Conservation (phyloP, 2,797 vertebrate genomes). For the Ceyx erithaca region DNA sequence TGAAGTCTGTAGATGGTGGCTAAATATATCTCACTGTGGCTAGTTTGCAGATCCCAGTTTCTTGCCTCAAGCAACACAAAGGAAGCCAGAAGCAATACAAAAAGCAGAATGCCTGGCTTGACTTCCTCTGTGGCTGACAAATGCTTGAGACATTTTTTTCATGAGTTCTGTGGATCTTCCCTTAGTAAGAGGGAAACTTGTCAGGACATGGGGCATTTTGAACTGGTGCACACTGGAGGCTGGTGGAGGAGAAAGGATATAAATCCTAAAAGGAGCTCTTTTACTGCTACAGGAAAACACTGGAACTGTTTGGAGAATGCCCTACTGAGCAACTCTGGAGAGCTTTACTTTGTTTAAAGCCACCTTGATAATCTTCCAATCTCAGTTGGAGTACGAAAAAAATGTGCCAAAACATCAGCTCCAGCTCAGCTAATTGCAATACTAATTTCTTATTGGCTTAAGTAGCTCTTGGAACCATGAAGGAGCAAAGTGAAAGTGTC, state of each 20-base stretch:
- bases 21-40: slow-evolving; percentile 2
- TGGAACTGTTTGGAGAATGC: background rate
- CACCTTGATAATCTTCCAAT: background rate
- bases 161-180: background rate
- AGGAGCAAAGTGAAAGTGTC: background rate
- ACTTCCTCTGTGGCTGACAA: background rate
- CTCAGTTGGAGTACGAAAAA: background rate
- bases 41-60: background rate
- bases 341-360: background rate
- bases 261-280: background rate
- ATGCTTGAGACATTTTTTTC: background rate
- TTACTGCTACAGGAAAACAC: background rate
- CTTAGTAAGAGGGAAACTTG: background rate
- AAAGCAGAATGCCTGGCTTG: background rate
- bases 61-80: background rate
- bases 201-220: background rate
- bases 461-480: background rate
- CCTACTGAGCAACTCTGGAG: background rate
- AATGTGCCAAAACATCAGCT: background rate
- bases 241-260: background rate
- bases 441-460: background rate
- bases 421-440: background rate
- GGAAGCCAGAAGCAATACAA: background rate
- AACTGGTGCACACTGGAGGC: accelerated
- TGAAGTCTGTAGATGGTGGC: background rate